Base-by-base conservation (phyloP, 2,888 invertebrate species). In the Drosophila lacicola region DNA sequence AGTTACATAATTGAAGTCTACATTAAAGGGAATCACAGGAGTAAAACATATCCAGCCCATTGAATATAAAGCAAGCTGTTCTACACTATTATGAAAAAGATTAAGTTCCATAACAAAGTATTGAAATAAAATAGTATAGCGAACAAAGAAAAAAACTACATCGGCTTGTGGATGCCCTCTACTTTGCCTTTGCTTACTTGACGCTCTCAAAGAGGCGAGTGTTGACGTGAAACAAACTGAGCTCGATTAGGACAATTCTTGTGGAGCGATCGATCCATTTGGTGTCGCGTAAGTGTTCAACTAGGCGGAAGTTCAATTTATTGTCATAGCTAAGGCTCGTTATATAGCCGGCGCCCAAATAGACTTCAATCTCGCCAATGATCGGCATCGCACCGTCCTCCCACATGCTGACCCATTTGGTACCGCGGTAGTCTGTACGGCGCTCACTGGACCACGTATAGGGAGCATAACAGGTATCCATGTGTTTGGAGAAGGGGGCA, bases 341-440 rank as follows among this genome's bases (percentile, higher is more conserved):
- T 1, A 67, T 19, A 37, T 56, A 78, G 3, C 77, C 77, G 6
- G 55, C 64, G 1, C 77, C 74, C 0, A 41, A 14, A 45, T 77
- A 77, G 0, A 8, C n/a, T 2, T 61, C 46, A 1, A 74, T 8
- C 1, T 47, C 2, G 0, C 46, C 70, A 21, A 17, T 17, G 2
- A 78, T n/a, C 0, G 66, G 58, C 0, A 33, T 39, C 0, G 29
- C 13, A 0, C 11, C 14, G 0, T 29, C 37, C 2, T 74, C 41
- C 13, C 6, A 8, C 21, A 67, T 45, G 29, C 56, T 41, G 2
- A 47, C 13, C 46, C 45, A 66, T 1, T 1, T 10, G 1, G 5
- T 3, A 0, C 55, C 60, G 1, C 9, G 9, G 36, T 64, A 45
- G 0, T 4, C 11, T 0, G 1, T 3, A 5, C 45, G 60, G 19